These are phyloP conservation scores for Drosophila kohkoa DNA, from an alignment of 1,140 invertebrate genomes.

Conservation along the genomic window DNA sequence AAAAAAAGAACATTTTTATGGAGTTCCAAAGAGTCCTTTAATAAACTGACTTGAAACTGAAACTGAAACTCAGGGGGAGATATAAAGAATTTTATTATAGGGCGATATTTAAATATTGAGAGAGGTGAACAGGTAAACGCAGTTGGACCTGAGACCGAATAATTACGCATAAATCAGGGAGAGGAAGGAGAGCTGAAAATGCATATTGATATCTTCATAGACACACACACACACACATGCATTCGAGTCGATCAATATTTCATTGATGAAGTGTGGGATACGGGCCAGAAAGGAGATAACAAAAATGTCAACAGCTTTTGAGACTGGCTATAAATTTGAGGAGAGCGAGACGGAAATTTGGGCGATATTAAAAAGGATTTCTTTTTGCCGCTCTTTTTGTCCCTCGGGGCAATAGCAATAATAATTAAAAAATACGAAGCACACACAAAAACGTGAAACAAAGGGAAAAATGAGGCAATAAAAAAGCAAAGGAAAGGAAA, in stretches of 20 bases:
- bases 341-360: slow-evolving; percentile 37
- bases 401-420: slow-evolving; percentile 50
- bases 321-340: slow-evolving; percentile 69
- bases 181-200: slow-evolving; percentile 43
- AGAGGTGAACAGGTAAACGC: slow-evolving; percentile 29
- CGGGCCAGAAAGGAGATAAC: slow-evolving; percentile 53
- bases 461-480: slow-evolving; percentile 26
- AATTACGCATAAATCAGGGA: slow-evolving; percentile 73
- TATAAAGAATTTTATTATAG: slow-evolving; percentile 70
- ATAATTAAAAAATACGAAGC: slow-evolving; percentile 70
- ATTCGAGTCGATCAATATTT: slow-evolving; percentile 67
- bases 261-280: slow-evolving; percentile 69
- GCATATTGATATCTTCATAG: slow-evolving; percentile 78
- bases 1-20: slow-evolving; percentile 57
- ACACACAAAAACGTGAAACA: slow-evolving; percentile 8
- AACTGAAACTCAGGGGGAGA: slow-evolving; percentile 17
- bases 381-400: slow-evolving; percentile 55
- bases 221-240: slow-evolving; percentile 12
- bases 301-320: slow-evolving; percentile 75
- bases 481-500: neutral
- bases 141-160: slow-evolving; percentile 12
- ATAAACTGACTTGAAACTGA: slow-evolving; percentile 49
- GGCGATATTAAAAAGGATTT: slow-evolving; percentile 80
- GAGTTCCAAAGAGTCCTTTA: slow-evolving; percentile 62
- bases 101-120: slow-evolving; percentile 66